Evolutionary conservation across 2,113 vertebrate species (phyloP).

Genomic region (Brachypteracias leptosomus): DNA sequence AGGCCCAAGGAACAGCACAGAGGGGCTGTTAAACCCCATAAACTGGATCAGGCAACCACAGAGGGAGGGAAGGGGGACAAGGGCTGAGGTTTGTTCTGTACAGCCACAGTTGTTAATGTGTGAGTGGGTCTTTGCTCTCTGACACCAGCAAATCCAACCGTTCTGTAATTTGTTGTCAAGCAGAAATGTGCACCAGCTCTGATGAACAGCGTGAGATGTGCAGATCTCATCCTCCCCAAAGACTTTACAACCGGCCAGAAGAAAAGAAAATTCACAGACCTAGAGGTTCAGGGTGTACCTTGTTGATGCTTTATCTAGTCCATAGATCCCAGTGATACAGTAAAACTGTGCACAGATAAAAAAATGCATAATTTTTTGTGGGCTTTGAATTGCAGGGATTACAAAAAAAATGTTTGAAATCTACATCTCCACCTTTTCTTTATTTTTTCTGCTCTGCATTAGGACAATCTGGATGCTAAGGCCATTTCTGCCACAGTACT

Average conservation of each 20-base stretch:
- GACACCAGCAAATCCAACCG: not conserved
- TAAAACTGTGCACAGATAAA: not conserved
- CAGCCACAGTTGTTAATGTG: fast-evolving
- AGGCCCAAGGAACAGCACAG: not conserved
- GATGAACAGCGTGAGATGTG: not conserved
- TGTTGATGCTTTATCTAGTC: not conserved
- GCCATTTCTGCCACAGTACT: not conserved
- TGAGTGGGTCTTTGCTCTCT: not conserved
- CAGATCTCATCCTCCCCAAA: not conserved
- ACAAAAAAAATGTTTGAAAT: not conserved
- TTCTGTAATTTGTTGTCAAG: not conserved
- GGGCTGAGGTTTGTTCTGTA: not conserved
- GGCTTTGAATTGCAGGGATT: not conserved
- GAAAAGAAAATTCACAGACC: not conserved
- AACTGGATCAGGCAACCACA: fast-evolving
- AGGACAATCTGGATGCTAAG: not conserved
- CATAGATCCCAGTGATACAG: not conserved
- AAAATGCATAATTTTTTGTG: not conserved
- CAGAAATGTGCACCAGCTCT: not conserved
- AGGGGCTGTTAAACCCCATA: too few species aligned
- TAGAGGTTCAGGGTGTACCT: not conserved
- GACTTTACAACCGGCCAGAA: not conserved
- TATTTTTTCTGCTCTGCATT: not conserved
- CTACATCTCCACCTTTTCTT: not conserved
- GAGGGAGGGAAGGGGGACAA: not conserved